Percentiles rank a stretch among this genome's conserved stretches.
Conservation (phyloP, 2,113 vertebrate species). For the Cettia cetti region DNA sequence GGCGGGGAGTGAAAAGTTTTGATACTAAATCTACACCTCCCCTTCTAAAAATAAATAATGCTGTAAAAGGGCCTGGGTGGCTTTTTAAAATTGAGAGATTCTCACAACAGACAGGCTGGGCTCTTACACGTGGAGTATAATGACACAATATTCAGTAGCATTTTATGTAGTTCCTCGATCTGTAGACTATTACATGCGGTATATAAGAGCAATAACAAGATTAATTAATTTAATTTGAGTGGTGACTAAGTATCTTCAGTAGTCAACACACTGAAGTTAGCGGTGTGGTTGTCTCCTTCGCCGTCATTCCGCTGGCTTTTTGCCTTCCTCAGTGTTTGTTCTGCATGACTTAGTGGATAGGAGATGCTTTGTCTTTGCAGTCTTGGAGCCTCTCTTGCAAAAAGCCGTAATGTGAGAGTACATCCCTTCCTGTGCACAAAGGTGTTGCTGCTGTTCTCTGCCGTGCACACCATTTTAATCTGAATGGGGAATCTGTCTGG, state of each 20-base stretch:
- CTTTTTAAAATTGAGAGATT: background rate
- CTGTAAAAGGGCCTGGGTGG: background rate
- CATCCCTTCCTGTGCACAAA: background rate
- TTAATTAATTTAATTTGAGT: background rate
- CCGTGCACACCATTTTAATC: conserved; percentile 60
- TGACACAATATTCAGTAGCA: background rate
- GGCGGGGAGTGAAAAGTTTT: too few relatives aligned
- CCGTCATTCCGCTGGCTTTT: background rate
- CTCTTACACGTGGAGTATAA: background rate
- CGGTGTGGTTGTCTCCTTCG: background rate
- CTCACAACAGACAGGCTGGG: background rate
- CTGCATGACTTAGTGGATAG: background rate
- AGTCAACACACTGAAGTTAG: background rate
- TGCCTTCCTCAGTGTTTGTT: background rate
- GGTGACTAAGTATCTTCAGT: background rate
- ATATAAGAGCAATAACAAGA: background rate
- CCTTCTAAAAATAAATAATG: background rate
- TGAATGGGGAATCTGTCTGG: conserved; percentile 73
- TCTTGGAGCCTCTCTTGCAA: background rate
- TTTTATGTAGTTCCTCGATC: background rate
- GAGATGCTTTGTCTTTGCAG: background rate
- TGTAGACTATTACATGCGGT: background rate
- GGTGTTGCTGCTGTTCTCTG: conserved; percentile 51
- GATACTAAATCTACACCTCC: rapidly evolving
- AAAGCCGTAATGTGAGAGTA: background rate